Evolutionary conservation across 2,113 vertebrate species (phyloP).

Genomic region (Mustela lutreola): DNA sequence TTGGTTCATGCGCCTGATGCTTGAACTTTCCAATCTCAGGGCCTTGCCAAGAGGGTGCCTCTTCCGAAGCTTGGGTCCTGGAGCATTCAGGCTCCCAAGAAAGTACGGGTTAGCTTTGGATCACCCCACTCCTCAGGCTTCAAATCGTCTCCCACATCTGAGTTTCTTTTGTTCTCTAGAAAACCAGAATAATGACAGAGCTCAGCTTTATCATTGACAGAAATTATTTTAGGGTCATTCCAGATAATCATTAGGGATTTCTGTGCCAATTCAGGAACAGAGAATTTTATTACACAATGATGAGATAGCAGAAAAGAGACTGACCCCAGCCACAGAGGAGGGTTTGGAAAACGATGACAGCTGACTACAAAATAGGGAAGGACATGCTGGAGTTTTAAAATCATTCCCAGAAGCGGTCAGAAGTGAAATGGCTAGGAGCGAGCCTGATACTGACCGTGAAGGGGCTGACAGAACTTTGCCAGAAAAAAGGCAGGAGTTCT

Average conservation of each 20-base stretch:
- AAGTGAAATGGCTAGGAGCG: background rate
- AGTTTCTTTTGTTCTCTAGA: conserved; percentile 41
- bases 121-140: background rate
- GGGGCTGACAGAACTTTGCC: background rate
- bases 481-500: background rate
- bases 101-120: background rate
- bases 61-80: background rate
- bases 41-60: background rate
- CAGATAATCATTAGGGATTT: conserved; percentile 11
- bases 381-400: conserved; percentile 2
- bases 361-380: conserved; percentile 22
- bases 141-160: background rate
- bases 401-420: background rate
- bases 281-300: background rate
- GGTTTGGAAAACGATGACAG: background rate
- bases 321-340: background rate
- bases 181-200: conserved; percentile 11
- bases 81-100: background rate
- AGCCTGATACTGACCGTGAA: background rate
- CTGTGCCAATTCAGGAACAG: conserved; percentile 39
- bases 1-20: background rate
- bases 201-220: background rate
- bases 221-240: conserved; percentile 51
- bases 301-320: conserved; percentile 54
- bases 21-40: background rate